Base-by-base conservation (phyloP, 2,797 vertebrate species). In the Pipistrellus kuhlii region DNA sequence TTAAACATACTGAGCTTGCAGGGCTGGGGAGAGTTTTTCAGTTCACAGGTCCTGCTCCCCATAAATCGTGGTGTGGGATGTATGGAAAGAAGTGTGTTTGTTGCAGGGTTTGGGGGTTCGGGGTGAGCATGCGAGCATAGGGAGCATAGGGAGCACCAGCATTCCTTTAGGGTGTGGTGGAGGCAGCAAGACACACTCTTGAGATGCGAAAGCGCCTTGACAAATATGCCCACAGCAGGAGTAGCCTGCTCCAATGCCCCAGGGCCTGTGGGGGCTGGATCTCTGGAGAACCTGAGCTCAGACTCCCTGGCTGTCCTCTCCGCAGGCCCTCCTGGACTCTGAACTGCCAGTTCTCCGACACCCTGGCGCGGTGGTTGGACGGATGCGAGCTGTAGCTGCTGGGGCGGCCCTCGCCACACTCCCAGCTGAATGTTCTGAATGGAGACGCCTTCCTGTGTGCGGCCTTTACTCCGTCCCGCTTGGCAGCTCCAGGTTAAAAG, bases 291-390 rank as follows among this genome's bases (percentile, higher is more conserved):
- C 27, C n/a, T 4, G 12, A 75, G 46, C 32, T 59, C 51, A 48
- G 46, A 59, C 48, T 75, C 53, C 80, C 41, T 0, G 51, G 57
- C 6, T 15, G 77, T 86, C 89, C 77, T 75, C 17, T n/a, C 38
- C 8, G 1, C 68, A 97, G 97, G 96, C 93, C 62, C 69, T 35
- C 55, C 69, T 97, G 97, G 97, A 85, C 90, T 77, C 75, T 18
- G 81, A 73, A 95, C 82, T 97, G 97, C 90, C 94, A 75, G 68
- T 30, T 55, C 23, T 82, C 95, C 0, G 87, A 97, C 72, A 91
- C 88, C 1, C 91, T 97, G 87, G 30, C 2, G 0, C 82, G 90
- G 18, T 97, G 96, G 97, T 51, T 97, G 59, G 96, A 97, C 0
- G 96, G 97, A 18, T 97, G 96, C 82, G 12, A 51, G 3, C 55